A percentile compares a stretch with the other conserved stretches of the same genome.
Conservation (phyloP, 2,113 vertebrate genomes). For the Pygoscelis antarcticus region DNA sequence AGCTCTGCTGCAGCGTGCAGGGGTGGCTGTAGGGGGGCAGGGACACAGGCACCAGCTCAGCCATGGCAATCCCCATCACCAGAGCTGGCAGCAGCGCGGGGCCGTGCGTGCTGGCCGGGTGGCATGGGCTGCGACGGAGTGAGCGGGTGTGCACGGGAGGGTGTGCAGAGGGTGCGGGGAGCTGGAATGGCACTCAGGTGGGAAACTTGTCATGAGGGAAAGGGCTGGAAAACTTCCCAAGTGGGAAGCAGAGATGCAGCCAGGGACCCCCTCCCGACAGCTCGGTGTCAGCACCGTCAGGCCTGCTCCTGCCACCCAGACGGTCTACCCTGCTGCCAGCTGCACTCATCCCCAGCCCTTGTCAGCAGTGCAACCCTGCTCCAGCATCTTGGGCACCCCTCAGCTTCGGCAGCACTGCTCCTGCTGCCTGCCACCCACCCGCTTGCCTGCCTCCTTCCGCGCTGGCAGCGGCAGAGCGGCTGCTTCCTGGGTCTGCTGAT, state of each 20-base stretch:
- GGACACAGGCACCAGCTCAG: background rate
- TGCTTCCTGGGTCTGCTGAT: background rate
- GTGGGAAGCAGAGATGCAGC: background rate
- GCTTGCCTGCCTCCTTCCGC: background rate
- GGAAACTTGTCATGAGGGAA: background rate
- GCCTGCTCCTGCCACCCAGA: background rate
- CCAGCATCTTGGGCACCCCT: accelerated
- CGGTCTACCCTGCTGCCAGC: background rate
- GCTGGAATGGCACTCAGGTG: background rate
- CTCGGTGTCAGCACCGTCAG: background rate
- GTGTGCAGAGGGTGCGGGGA: background rate
- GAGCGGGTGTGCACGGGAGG: background rate
- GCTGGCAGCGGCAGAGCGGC: background rate
- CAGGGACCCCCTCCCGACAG: background rate
- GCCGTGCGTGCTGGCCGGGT: background rate
- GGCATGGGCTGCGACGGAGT: accelerated
- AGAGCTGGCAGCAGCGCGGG: background rate
- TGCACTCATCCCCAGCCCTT: background rate
- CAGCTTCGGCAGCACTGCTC: background rate
- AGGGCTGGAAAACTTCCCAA: slow-evolving; percentile 43
- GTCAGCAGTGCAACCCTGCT: accelerated
- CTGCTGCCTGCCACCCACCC: background rate
- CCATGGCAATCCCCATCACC: background rate
- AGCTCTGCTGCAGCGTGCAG: background rate
- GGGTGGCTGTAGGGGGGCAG: slow-evolving; percentile 4